A percentile compares a stretch with the other conserved stretches of the same genome.
These are phyloP conservation scores for Mastomys coucha DNA, from an alignment of 2,113 vertebrate species.

Conservation along the genomic window DNA sequence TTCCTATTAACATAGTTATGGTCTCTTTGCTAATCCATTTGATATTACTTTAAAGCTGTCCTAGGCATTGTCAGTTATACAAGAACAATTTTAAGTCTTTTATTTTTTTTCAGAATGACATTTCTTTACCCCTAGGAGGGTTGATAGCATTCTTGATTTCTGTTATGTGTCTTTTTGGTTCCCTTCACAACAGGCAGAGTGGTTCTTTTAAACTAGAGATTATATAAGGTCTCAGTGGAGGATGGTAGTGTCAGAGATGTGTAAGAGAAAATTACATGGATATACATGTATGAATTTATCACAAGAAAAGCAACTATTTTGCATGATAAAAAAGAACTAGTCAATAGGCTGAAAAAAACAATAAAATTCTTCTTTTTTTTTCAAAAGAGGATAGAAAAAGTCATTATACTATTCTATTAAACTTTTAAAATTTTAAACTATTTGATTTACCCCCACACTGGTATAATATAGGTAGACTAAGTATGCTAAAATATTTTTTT, in stretches of 20 bases:
- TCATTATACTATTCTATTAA: too few relatives aligned
- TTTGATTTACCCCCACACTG: neutral
- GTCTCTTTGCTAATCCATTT: too few relatives aligned
- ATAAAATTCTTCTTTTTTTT: neutral
- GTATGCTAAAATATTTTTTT: neutral
- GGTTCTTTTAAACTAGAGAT: neutral
- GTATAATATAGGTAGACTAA: neutral
- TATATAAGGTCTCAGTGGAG: neutral
- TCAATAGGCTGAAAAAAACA: neutral
- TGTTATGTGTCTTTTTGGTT: too few relatives aligned
- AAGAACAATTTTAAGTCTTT: too few relatives aligned
- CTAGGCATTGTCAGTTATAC: too few relatives aligned
- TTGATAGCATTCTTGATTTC: too few relatives aligned
- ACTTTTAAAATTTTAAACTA: neutral
- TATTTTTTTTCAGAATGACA: too few relatives aligned
- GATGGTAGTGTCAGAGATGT: neutral
- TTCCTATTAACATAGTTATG: too few relatives aligned
- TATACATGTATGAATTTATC: neutral
- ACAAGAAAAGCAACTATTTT: neutral
- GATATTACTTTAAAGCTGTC: too few relatives aligned
- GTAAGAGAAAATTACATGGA: neutral
- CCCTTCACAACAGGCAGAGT: too few relatives aligned
- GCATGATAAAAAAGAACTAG: neutral
- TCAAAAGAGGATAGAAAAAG: neutral
- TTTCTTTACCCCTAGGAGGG: too few relatives aligned